Evolutionary conservation across 2,113 vertebrate genomes (phyloP).

Genomic region (Melanocharis versteri): DNA sequence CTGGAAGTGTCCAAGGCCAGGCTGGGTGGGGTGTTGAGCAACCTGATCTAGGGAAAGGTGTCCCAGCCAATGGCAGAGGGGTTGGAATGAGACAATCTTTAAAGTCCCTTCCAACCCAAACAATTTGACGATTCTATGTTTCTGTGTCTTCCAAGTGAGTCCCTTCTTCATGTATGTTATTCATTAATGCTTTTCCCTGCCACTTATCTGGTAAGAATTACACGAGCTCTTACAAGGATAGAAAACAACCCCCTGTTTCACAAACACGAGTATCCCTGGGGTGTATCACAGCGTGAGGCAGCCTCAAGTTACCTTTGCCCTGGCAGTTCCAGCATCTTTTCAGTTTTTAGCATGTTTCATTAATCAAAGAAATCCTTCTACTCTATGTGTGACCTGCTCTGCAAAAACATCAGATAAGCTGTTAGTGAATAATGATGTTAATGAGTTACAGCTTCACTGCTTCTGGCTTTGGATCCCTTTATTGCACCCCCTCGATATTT

Average conservation of each 20-base stretch:
- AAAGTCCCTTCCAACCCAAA: neutral
- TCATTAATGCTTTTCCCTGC: neutral
- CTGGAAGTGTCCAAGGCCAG: neutral
- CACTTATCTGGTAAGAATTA: neutral
- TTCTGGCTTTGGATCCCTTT: neutral
- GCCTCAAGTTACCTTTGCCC: neutral
- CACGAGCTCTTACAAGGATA: neutral
- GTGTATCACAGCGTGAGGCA: accelerated
- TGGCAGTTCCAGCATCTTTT: neutral
- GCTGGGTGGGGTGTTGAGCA: neutral
- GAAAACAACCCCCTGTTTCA: neutral
- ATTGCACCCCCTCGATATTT: neutral
- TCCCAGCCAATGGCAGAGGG: neutral
- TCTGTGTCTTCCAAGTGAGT: neutral
- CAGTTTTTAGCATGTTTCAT: neutral
- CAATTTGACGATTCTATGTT: neutral
- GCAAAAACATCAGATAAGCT: neutral
- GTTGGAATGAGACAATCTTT: neutral
- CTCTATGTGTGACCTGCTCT: neutral
- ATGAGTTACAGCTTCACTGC: neutral
- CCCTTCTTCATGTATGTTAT: neutral
- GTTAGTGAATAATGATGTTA: neutral
- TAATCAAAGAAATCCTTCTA: neutral
- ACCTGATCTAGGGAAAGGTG: neutral
- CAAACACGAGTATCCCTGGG: accelerated